phyloP scores from a whole-genome alignment of 2,113 vertebrate genomes.

The Amazona vittata region DNA sequence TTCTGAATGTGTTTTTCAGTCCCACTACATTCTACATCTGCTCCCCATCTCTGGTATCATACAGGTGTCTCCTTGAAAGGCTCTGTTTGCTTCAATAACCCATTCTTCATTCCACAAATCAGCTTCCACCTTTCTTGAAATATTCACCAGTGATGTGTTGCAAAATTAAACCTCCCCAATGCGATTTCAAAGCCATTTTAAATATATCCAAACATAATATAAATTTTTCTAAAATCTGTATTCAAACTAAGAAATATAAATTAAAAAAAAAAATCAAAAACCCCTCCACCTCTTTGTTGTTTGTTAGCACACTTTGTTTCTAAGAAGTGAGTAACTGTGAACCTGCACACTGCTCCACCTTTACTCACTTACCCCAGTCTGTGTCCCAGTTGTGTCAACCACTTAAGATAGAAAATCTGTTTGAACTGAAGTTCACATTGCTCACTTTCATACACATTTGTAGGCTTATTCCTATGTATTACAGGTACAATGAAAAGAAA shows the following conservation, averaged over 20 bases:
- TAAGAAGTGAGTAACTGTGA: neutral
- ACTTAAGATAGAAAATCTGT: neutral
- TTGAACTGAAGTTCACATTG: neutral
- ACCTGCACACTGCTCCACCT: neutral
- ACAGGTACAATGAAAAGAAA: neutral
- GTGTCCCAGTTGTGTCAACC: neutral
- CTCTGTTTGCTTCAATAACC: neutral
- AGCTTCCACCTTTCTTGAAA: neutral
- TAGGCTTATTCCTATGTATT: slow-evolving; percentile 3
- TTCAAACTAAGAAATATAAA: neutral
- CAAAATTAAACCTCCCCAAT: neutral
- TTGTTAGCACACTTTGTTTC: neutral
- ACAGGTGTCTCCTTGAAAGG: neutral
- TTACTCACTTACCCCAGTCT: neutral
- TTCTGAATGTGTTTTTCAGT: neutral
- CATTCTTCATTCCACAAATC: neutral
- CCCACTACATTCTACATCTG: neutral
- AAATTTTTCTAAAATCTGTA: neutral
- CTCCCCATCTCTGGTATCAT: neutral
- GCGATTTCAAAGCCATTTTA: neutral
- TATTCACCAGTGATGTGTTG: neutral
- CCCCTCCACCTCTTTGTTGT: fast-evolving
- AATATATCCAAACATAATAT: neutral
- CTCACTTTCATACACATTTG: neutral
- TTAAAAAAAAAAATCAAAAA: neutral